Evolutionary conservation across 2,113 vertebrate genomes (phyloP).

Genomic region (cattle (Bos taurus)): DNA sequence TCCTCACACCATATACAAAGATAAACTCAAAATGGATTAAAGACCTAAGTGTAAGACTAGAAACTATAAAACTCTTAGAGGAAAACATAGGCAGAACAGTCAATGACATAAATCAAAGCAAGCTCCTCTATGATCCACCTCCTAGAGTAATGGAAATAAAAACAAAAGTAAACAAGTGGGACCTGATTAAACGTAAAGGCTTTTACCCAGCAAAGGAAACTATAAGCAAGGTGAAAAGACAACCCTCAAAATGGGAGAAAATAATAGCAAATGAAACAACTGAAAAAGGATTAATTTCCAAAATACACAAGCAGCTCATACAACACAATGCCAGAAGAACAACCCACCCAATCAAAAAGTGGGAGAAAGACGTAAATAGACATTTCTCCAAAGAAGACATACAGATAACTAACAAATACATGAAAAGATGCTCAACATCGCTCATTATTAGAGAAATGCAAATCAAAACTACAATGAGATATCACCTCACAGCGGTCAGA

Average conservation of each 20-base stretch:
- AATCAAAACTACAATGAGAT: not conserved
- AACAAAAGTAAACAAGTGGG: not conserved
- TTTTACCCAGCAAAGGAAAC: not conserved
- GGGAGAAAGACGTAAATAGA: not conserved
- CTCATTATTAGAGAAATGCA: not conserved
- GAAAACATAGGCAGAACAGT: not conserved
- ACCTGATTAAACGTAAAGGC: not conserved
- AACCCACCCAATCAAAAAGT: not conserved
- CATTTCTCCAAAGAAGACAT: not conserved
- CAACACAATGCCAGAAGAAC: not conserved
- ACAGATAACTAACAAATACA: not conserved
- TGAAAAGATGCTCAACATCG: not conserved
- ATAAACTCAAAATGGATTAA: not conserved
- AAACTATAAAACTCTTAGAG: not conserved
- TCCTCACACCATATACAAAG: not conserved
- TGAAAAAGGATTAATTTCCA: not conserved
- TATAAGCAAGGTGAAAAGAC: not conserved
- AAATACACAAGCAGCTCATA: not conserved
- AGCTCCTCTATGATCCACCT: not conserved
- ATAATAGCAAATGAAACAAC: not conserved
- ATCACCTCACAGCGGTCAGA: not conserved
- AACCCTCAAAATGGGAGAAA: not conserved
- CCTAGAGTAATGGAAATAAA: not conserved
- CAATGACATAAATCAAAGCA: not conserved
- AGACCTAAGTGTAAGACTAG: not conserved